phyloP scores from a whole-genome alignment of 1,140 invertebrate genomes.

The Doryteuthis pealeii region DNA sequence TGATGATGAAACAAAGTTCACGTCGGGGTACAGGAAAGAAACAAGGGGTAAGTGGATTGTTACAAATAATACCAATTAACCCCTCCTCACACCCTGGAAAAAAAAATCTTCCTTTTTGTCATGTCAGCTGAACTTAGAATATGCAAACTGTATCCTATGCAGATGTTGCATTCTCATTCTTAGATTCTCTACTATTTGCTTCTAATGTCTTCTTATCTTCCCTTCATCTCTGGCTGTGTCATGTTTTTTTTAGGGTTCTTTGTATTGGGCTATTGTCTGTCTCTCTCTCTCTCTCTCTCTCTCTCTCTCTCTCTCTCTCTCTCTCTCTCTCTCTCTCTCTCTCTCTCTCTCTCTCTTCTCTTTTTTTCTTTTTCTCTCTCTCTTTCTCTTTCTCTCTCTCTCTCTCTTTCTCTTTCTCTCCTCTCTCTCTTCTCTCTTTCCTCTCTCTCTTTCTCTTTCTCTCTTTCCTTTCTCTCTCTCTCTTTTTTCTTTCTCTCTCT shows the following conservation, averaged over 20 bases:
- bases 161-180: background rate
- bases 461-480: background rate
- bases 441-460: background rate
- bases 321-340: background rate
- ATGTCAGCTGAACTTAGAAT: background rate
- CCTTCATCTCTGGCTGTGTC: background rate
- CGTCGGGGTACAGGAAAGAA: background rate
- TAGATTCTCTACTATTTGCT: background rate
- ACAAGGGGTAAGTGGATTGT: background rate
- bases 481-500: background rate
- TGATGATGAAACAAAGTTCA: constrained; percentile 4
- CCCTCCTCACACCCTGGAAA: background rate
- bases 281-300: background rate
- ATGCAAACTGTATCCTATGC: background rate
- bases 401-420: background rate
- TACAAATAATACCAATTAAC: background rate
- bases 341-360: background rate
- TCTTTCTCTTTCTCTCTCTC: background rate
- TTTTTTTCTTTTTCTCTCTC: background rate
- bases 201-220: background rate
- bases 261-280: background rate
- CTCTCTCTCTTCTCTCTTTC: background rate
- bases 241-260: background rate
- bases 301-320: background rate
- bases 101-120: background rate